Evolutionary conservation across 53 echinoderm and acorn worm species (phyloP).

Genomic region (Actinopyga echinites): DNA sequence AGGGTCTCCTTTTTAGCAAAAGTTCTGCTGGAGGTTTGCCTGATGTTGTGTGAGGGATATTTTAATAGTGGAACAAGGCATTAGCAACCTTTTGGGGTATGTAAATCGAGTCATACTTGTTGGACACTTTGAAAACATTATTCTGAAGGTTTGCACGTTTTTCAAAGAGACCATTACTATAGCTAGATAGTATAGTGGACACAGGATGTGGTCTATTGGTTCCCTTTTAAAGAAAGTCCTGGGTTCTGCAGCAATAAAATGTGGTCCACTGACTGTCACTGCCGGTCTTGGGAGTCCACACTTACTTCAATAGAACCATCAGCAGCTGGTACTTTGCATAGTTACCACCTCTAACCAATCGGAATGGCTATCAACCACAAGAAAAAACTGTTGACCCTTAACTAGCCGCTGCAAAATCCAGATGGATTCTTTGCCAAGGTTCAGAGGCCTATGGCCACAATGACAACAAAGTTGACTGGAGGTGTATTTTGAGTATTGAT

Average conservation of each 20-base stretch:
- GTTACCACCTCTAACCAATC: slow-evolving; percentile 69
- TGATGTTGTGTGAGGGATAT: slow-evolving; percentile 56
- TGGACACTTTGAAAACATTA: slow-evolving; percentile 45
- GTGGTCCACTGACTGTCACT: slow-evolving; percentile 36
- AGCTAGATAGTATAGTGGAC: slow-evolving; percentile 43
- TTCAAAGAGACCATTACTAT: slow-evolving; percentile 47
- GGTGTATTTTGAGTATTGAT: too few relatives aligned
- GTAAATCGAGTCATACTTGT: slow-evolving; percentile 29
- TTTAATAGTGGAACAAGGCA: slow-evolving; percentile 46
- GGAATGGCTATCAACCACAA: slow-evolving; percentile 61
- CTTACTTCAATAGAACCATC: neutral
- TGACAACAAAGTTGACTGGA: neutral
- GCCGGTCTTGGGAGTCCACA: slow-evolving; percentile 31
- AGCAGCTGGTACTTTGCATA: slow-evolving; percentile 50
- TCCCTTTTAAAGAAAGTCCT: neutral
- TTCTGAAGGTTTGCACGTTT: slow-evolving; percentile 56
- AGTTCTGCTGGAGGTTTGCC: slow-evolving; percentile 66
- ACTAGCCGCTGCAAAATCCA: slow-evolving; percentile 6
- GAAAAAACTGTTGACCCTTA: slow-evolving; percentile 51
- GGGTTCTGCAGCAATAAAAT: neutral
- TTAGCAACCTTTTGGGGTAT: slow-evolving; percentile 58
- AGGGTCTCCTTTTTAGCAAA: slow-evolving; percentile 48
- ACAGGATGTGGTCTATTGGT: slow-evolving; percentile 16
- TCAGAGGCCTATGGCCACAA: slow-evolving; percentile 37
- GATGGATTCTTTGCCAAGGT: slow-evolving; percentile 25